These are phyloP conservation scores for Heliconius ethilla DNA, from an alignment of 2,888 invertebrate genomes.

Conservation along the genomic window DNA sequence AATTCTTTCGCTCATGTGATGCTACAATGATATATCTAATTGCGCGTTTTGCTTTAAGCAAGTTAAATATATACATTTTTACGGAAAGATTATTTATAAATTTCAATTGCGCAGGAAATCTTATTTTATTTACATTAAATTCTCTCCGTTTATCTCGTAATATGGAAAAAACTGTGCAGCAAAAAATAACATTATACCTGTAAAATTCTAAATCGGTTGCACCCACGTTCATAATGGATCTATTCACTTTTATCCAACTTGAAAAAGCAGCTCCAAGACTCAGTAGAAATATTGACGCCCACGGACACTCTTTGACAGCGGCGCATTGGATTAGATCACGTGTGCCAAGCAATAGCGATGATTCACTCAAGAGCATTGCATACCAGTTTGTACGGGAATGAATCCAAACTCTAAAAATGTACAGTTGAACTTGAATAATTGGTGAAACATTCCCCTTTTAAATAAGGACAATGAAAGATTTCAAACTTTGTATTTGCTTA, in stretches of 20 bases:
- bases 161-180: too few relatives aligned
- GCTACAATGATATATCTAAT: too few relatives aligned
- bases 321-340: constrained; percentile 64
- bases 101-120: too few relatives aligned
- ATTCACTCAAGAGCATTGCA: constrained; percentile 63
- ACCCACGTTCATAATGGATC: constrained; percentile 50
- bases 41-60: too few relatives aligned
- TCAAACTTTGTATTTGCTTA: not conserved
- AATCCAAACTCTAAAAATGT: constrained; percentile 63
- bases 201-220: constrained; percentile 52
- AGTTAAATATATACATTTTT: too few relatives aligned
- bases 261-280: constrained; percentile 60
- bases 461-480: not conserved
- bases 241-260: constrained; percentile 59
- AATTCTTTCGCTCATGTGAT: too few relatives aligned
- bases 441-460: not conserved
- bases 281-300: constrained; percentile 63
- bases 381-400: constrained; percentile 68
- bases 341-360: constrained; percentile 59
- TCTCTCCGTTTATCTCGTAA: too few relatives aligned
- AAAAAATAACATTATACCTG: constrained; percentile 34
- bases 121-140: too few relatives aligned
- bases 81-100: too few relatives aligned
- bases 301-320: constrained; percentile 65
- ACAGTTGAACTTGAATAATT: not conserved